Conservation (phyloP, 2,797 vertebrate species). For the Paedocypris micromegethes region DNA sequence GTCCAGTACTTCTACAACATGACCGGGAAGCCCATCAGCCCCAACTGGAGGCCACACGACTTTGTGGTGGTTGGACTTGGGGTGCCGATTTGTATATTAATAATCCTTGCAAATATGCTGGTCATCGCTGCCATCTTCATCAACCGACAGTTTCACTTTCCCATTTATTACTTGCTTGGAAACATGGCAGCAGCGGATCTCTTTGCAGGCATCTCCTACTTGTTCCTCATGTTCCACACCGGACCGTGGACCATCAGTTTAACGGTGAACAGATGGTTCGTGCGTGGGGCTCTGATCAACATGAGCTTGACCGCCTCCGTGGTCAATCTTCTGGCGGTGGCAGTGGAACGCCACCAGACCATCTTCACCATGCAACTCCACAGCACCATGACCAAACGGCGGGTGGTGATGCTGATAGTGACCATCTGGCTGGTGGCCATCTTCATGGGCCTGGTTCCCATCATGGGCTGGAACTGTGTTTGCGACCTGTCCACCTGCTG, state of each 20-base stretch:
- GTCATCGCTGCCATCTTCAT: conserved; percentile 80
- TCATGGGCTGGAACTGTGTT: conserved; percentile 86
- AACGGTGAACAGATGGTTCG: conserved; percentile 77
- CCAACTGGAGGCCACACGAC: conserved; percentile 72
- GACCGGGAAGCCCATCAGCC: conserved; percentile 72
- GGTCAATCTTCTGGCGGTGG: conserved; percentile 85
- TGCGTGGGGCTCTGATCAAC: conserved; percentile 83
- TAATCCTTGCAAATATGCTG: conserved; percentile 83
- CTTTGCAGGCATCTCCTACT: conserved; percentile 83
- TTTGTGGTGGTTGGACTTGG: conserved; percentile 76
- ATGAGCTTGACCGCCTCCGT: conserved; percentile 88
- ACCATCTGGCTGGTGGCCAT: conserved; percentile 79
- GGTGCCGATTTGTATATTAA: conserved; percentile 76
- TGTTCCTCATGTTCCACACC: conserved; percentile 86
- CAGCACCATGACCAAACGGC: conserved; percentile 79
- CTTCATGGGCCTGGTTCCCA: conserved; percentile 81
- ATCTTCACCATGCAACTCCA: conserved; percentile 87
- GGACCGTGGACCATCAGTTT: conserved; percentile 79
- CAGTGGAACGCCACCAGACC: conserved; percentile 86
- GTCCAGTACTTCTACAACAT: conserved; percentile 82
- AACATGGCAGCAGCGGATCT: conserved; percentile 88
- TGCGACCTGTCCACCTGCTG: conserved; percentile 77
- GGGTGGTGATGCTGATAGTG: conserved; percentile 77
- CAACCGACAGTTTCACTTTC: conserved; percentile 87
- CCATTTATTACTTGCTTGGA: conserved; percentile 89